Evolutionary conservation across 2,797 vertebrate species (phyloP).

Genomic region (Lutra lutra): DNA sequence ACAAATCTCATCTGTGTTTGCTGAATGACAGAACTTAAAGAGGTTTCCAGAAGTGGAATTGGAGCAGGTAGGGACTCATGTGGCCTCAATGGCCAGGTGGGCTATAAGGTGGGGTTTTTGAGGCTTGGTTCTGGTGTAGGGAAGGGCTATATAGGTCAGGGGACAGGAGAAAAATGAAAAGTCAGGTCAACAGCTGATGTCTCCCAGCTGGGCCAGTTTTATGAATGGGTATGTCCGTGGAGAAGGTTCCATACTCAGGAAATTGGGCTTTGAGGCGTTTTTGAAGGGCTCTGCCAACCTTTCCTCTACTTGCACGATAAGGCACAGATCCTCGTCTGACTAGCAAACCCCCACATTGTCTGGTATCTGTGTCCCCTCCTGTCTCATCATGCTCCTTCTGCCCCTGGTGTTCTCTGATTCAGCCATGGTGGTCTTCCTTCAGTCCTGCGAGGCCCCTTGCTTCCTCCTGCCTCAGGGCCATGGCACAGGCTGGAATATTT

Average conservation of each 20-base stretch:
- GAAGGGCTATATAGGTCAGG: neutral
- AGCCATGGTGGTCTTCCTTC: neutral
- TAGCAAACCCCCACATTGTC: neutral
- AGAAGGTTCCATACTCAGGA: neutral
- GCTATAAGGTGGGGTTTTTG: neutral
- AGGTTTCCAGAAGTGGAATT: neutral
- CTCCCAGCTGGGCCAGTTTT: neutral
- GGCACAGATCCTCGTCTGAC: neutral
- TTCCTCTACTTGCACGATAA: too few species aligned
- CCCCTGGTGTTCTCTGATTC: neutral
- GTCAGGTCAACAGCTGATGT: neutral
- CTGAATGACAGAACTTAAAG: neutral
- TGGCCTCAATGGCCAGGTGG: neutral
- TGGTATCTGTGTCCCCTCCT: neutral
- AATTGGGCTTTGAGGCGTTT: neutral
- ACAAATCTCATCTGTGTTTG: neutral
- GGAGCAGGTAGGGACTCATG: neutral
- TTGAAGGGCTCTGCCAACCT: neutral
- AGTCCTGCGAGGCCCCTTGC: neutral
- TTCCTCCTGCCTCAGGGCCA: neutral
- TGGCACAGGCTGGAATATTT: neutral
- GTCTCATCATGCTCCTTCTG: neutral
- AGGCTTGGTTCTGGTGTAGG: neutral
- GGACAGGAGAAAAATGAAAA: neutral
- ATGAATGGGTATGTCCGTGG: neutral